These are phyloP conservation scores for Apaloderma vittatum DNA, from an alignment of 2,113 vertebrate genomes.

Conservation along the genomic window DNA sequence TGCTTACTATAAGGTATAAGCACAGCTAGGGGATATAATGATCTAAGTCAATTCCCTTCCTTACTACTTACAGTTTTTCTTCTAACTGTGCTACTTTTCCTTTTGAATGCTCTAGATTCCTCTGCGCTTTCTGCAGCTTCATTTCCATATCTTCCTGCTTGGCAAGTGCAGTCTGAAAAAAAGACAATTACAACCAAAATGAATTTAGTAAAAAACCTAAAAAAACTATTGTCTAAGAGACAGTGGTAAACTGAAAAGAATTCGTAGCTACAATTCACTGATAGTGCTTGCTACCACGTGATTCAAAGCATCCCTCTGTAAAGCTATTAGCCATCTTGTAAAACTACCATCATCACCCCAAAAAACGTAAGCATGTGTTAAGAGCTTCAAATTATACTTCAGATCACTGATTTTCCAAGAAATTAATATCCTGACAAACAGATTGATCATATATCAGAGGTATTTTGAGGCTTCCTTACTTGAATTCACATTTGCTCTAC, in stretches of 20 bases:
- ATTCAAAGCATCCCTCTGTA: background rate
- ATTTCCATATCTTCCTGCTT: conserved; percentile 77
- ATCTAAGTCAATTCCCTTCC: background rate
- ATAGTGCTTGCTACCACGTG: background rate
- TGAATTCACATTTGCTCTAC: background rate
- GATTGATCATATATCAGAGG: background rate
- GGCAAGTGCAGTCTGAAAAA: conserved; percentile 61
- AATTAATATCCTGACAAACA: background rate
- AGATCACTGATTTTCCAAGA: background rate
- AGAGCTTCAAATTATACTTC: background rate
- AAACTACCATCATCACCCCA: rapidly evolving
- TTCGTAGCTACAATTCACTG: background rate
- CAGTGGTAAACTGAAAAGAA: background rate
- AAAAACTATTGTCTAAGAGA: background rate
- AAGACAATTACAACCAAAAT: background rate
- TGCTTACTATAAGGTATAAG: no score
- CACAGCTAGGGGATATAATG: background rate
- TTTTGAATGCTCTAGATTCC: conserved; percentile 69
- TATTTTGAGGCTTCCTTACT: background rate
- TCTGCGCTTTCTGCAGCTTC: conserved; percentile 70
- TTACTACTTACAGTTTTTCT: conserved; percentile 79
- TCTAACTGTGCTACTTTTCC: conserved; percentile 72
- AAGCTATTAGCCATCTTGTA: background rate
- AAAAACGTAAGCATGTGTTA: rapidly evolving
- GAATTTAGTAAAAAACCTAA: background rate